Percentiles rank a stretch among this genome's conserved stretches.
Evolutionary conservation across 92 coral and sea anemone genomes (phyloP).

Genomic region (Parazoanthus swiftii): DNA sequence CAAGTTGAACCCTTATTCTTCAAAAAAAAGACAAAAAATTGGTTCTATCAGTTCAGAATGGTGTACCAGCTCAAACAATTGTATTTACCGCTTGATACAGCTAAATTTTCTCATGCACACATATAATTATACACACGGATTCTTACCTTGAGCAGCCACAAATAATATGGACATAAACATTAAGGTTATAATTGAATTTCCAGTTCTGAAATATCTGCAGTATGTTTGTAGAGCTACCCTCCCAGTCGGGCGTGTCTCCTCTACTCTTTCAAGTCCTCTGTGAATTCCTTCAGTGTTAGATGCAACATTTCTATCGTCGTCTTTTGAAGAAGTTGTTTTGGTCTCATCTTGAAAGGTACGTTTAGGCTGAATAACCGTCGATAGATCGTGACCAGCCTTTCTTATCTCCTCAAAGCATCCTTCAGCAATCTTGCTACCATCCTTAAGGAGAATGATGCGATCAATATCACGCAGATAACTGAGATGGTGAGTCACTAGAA

Average conservation of each 20-base stretch:
- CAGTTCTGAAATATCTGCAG: conserved; percentile 39
- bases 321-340: not conserved
- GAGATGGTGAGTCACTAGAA: conserved; percentile 36
- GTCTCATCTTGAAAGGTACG: not conserved
- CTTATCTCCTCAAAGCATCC: conserved; percentile 27
- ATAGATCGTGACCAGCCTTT: conserved; percentile 14
- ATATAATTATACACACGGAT: not conserved
- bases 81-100: not conserved
- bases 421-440: conserved; percentile 31
- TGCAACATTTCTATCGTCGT: not conserved
- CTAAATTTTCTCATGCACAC: not conserved
- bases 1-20: too few relatives aligned
- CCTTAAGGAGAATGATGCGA: conserved; percentile 32
- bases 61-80: not conserved
- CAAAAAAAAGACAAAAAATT: not conserved
- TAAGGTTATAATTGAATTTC: conserved; percentile 30
- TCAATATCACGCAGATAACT: conserved; percentile 20
- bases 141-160: conserved; percentile 39
- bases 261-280: conserved; percentile 37
- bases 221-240: conserved; percentile 22
- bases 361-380: not conserved
- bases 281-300: not conserved
- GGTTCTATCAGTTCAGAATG: not conserved
- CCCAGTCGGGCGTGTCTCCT: conserved; percentile 28
- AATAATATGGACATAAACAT: conserved; percentile 1